These are phyloP conservation scores for Spilogale gracilis DNA, from an alignment of 2,113 vertebrate species.

Conservation along the genomic window DNA sequence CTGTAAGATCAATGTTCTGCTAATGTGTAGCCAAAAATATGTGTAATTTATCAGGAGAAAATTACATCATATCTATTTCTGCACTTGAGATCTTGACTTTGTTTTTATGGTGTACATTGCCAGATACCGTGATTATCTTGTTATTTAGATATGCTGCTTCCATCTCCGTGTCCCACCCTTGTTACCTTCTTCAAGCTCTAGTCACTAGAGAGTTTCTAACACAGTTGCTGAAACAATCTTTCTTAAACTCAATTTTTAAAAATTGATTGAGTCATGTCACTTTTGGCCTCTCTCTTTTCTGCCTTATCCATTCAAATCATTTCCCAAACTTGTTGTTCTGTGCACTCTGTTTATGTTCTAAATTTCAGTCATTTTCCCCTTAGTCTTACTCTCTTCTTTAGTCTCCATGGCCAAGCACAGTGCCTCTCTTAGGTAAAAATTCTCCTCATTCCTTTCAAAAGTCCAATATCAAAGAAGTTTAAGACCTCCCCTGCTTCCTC, in stretches of 20 bases:
- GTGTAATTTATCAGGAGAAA: neutral
- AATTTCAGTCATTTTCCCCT: neutral
- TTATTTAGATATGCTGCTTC: neutral
- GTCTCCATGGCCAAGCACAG: neutral
- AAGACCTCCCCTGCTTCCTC: neutral
- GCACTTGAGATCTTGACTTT: neutral
- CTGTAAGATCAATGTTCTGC: neutral
- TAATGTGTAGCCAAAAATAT: neutral
- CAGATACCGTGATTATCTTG: rapidly evolving
- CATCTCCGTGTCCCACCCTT: neutral
- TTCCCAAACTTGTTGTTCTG: rapidly evolving
- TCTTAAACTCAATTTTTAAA: neutral
- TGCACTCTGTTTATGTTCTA: neutral
- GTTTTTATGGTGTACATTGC: rapidly evolving
- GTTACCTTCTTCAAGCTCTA: neutral
- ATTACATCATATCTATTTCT: neutral
- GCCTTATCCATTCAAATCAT: neutral
- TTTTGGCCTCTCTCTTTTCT: neutral
- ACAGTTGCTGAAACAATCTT: neutral
- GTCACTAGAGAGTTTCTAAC: neutral
- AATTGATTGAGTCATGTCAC: neutral
- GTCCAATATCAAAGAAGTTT: neutral
- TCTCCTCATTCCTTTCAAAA: neutral
- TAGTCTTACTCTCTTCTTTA: neutral
- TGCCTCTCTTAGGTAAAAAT: neutral